Base-by-base conservation (phyloP, 2,888 invertebrate genomes). In the Coenonympha arcania region DNA sequence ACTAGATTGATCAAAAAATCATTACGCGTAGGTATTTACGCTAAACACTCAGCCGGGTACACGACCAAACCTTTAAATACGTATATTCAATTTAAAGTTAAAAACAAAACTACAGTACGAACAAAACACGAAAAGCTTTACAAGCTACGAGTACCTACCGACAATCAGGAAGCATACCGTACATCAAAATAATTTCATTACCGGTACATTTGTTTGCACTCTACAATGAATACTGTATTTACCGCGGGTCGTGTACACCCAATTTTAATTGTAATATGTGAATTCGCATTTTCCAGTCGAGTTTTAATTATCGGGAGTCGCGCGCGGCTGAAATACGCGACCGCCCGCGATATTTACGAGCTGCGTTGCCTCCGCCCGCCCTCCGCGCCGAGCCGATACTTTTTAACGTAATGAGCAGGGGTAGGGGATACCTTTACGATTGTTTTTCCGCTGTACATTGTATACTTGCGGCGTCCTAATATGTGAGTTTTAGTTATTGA, bases 301-400 rank as follows among this genome's bases (percentile, higher is more conserved):
- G 86, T 87, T 87, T 87, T 87, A 87, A 87, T 87, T 87, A 87
- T 83, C 81, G 75, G 75, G 73, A 80, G 82, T 84, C 83, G 81
- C 78, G 82, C 72, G 71, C 71, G 76, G 71, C 68, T 86, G 86
- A 86, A 73, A 79, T 84, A 86, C 84, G 83, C 87, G 88, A 88
- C 88, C 88, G 83, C 87, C 76, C 75, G 76, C 79, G 68, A 76
- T 85, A 88, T 87, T 87, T 87, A 87, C 87, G 79, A 75, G 70
- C 75, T 71, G 70, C 74, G 70, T 71, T n/a, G n/a, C n/a, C n/a
- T n/a, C n/a, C n/a, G n/a, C n/a, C n/a, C n/a, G n/a, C n/a, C n/a
- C n/a, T n/a, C n/a, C n/a, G n/a, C n/a, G 68, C 78, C 79, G 73
- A 82, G 78, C 80, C 84, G 79, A 86, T 86, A 86, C 82, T 86